These are phyloP conservation scores for Acrocephalus scirpaceus DNA, from an alignment of 2,797 vertebrate genomes.

Conservation along the genomic window DNA sequence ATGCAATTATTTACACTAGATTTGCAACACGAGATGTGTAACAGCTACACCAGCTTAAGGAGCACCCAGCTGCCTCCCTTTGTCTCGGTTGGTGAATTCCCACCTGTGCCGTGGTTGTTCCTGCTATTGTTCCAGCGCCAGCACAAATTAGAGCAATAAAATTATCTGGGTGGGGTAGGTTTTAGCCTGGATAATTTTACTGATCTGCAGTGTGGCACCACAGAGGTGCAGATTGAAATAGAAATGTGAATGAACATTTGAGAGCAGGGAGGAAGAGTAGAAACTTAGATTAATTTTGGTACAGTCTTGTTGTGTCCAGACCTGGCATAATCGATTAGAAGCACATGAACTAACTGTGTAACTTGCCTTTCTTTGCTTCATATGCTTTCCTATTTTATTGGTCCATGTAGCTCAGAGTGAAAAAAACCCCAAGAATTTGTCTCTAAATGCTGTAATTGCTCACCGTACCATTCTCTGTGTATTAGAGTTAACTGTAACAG, in stretches of 20 bases:
- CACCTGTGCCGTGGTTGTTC: neutral
- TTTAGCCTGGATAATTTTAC: neutral
- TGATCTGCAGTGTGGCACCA: neutral
- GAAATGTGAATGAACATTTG: neutral
- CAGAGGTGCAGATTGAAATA: neutral
- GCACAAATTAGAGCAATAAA: neutral
- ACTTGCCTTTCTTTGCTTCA: neutral
- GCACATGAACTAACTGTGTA: neutral
- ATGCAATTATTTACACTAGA: constrained; percentile 2
- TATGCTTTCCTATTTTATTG: neutral
- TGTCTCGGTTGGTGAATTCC: neutral
- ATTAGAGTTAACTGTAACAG: neutral
- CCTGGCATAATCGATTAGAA: neutral
- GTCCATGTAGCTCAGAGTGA: neutral
- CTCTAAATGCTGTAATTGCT: neutral
- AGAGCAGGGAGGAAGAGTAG: neutral
- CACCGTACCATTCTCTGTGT: neutral
- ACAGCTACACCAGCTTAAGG: neutral
- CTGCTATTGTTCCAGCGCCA: neutral
- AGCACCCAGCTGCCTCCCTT: neutral
- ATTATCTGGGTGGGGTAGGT: neutral
- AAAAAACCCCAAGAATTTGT: neutral
- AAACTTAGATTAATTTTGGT: neutral
- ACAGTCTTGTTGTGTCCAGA: neutral
- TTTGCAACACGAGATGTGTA: neutral